Evolutionary conservation across 2,797 vertebrate genomes (phyloP).

Genomic region (Sebastes vulpes): DNA sequence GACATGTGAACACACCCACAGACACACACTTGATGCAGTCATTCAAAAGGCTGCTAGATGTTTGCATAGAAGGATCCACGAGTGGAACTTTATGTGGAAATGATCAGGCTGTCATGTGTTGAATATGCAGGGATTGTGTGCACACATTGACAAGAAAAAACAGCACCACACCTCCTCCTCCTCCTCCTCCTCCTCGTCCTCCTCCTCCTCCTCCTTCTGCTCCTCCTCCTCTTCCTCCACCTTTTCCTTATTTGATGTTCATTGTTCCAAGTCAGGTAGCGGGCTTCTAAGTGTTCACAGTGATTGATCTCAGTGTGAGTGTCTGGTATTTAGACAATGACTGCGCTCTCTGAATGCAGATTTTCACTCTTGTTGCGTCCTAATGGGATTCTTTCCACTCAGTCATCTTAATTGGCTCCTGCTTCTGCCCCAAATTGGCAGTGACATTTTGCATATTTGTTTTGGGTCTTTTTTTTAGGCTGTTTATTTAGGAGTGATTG

Average conservation of each 20-base stretch:
- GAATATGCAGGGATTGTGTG: background rate
- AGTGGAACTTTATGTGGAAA: slow-evolving; percentile 6
- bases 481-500: slow-evolving; percentile 35
- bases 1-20: background rate
- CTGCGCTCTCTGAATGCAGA: slow-evolving; percentile 35
- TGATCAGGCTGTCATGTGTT: background rate
- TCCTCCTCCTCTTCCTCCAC: no score
- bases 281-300: slow-evolving; percentile 47
- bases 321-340: slow-evolving; percentile 50
- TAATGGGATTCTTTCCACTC: slow-evolving; percentile 60
- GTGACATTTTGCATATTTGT: slow-evolving; percentile 40
- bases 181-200: no score
- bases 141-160: background rate
- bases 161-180: background rate
- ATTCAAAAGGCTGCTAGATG: background rate
- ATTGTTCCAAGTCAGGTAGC: slow-evolving; percentile 46
- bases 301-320: slow-evolving; percentile 62
- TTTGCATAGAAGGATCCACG: slow-evolving; percentile 2
- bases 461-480: slow-evolving; percentile 12
- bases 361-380: slow-evolving; percentile 39
- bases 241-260: slow-evolving; percentile 23
- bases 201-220: background rate
- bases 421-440: slow-evolving; percentile 38
- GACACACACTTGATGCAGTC: background rate
- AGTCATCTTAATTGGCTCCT: slow-evolving; percentile 64